These are phyloP conservation scores for Protonemura montana DNA, from an alignment of 2,888 invertebrate species.

Conservation along the genomic window DNA sequence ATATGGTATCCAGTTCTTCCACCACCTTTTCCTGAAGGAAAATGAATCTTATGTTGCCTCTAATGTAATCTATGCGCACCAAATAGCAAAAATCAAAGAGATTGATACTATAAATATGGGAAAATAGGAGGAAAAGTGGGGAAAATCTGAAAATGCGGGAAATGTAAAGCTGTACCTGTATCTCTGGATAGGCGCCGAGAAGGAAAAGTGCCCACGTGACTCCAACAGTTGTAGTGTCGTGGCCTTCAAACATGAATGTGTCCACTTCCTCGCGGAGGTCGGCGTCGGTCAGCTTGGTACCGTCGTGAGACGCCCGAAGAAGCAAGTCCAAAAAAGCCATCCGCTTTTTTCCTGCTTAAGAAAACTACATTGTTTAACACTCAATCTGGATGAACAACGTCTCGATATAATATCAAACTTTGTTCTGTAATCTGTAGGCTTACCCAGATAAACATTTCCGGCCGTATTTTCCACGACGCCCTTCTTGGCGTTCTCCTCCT, in stretches of 20 bases:
- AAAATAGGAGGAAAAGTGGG: background rate
- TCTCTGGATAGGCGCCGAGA: conserved; percentile 62
- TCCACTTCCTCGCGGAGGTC: conserved; percentile 40
- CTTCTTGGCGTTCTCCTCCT: background rate
- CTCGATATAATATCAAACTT: too few species aligned
- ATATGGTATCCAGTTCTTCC: conserved; percentile 60
- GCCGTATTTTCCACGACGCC: background rate
- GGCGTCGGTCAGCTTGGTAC: background rate
- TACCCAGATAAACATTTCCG: background rate
- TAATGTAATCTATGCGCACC: too few species aligned
- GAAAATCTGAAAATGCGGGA: too few species aligned
- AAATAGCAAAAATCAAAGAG: too few species aligned
- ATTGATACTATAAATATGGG: too few species aligned
- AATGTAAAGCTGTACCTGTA: conserved; percentile 63
- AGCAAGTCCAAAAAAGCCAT: conserved; percentile 39
- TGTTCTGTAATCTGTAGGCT: background rate
- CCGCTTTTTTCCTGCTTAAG: conserved; percentile 16
- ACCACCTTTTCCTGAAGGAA: conserved; percentile 57
- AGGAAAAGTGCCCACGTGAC: conserved; percentile 63
- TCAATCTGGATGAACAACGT: too few species aligned
- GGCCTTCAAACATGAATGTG: conserved; percentile 48
- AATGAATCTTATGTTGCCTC: background rate
- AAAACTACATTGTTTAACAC: too few species aligned
- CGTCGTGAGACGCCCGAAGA: conserved; percentile 18
- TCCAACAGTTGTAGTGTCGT: conserved; percentile 66